phyloP scores from a whole-genome alignment of 2,888 invertebrate genomes.

The Mimas tiliae region DNA sequence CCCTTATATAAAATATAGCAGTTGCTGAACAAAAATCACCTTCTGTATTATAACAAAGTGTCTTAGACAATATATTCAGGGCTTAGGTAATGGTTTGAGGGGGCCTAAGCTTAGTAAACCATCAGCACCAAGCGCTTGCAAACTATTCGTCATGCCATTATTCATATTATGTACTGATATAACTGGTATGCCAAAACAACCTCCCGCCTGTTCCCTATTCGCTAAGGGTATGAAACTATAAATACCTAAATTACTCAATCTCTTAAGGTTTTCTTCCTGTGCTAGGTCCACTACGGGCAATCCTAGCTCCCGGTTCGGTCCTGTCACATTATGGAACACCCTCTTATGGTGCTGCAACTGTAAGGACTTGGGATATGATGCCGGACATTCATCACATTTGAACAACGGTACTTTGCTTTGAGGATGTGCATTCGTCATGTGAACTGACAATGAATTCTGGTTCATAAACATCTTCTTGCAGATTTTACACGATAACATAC shows the following conservation, averaged over 20 bases:
- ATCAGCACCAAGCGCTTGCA: slow-evolving; percentile 88
- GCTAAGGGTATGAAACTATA: slow-evolving; percentile 90
- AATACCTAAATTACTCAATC: slow-evolving; percentile 87
- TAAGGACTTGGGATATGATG: slow-evolving; percentile 88
- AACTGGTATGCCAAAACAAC: slow-evolving; percentile 89
- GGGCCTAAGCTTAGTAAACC: slow-evolving; percentile 90
- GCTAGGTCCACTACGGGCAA: slow-evolving; percentile 90
- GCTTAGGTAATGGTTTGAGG: slow-evolving; percentile 84
- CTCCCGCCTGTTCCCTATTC: slow-evolving; percentile 85
- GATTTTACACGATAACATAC: slow-evolving; percentile 70
- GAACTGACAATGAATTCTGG: slow-evolving; percentile 64
- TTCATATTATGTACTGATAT: slow-evolving; percentile 87
- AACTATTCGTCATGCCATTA: slow-evolving; percentile 83
- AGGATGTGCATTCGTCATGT: slow-evolving; percentile 73
- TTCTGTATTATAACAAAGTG: not conserved
- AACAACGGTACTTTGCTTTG: slow-evolving; percentile 72
- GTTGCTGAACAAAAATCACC: not conserved
- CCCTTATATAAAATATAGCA: not conserved
- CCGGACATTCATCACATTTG: slow-evolving; percentile 89
- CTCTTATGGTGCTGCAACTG: slow-evolving; percentile 87
- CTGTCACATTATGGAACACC: slow-evolving; percentile 75
- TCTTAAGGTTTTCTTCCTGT: slow-evolving; percentile 86
- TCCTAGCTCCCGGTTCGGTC: slow-evolving; percentile 86
- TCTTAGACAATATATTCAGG: slow-evolving; percentile 43
- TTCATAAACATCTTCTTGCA: slow-evolving; percentile 80